phyloP scores from a whole-genome alignment of 2,888 invertebrate species.

The Formica aserva region DNA sequence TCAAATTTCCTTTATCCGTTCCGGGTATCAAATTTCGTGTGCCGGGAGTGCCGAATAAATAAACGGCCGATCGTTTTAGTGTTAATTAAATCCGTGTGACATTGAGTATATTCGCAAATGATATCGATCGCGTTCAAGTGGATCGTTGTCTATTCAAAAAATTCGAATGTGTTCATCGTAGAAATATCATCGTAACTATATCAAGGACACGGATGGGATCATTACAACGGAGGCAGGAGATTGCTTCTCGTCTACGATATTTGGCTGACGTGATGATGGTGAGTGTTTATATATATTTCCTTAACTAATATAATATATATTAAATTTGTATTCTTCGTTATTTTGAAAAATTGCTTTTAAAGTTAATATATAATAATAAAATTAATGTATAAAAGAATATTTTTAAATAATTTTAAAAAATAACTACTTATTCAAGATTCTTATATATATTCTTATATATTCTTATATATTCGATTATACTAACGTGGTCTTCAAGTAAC shows the following conservation, averaged over 20 bases:
- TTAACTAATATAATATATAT: neutral
- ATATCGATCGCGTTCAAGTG: neutral
- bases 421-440: neutral
- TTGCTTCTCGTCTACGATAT: neutral
- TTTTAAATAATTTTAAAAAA: neutral
- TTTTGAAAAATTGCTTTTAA: neutral
- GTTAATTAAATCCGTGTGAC: neutral
- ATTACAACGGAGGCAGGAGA: neutral
- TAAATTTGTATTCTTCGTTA: slow-evolving; percentile 4
- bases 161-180: neutral
- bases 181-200: neutral
- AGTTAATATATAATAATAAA: neutral
- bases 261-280: neutral
- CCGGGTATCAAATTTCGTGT: neutral
- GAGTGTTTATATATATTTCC: neutral
- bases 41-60: neutral
- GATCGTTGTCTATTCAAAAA: neutral
- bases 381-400: neutral
- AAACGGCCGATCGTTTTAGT: neutral
- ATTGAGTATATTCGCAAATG: neutral
- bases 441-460: neutral
- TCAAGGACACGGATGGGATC: neutral
- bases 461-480: neutral
- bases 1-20: neutral
- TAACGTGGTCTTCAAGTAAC: slow-evolving; percentile 48